Conservation (phyloP, 2,797 vertebrate species). For the Crypturellus tataupa region DNA sequence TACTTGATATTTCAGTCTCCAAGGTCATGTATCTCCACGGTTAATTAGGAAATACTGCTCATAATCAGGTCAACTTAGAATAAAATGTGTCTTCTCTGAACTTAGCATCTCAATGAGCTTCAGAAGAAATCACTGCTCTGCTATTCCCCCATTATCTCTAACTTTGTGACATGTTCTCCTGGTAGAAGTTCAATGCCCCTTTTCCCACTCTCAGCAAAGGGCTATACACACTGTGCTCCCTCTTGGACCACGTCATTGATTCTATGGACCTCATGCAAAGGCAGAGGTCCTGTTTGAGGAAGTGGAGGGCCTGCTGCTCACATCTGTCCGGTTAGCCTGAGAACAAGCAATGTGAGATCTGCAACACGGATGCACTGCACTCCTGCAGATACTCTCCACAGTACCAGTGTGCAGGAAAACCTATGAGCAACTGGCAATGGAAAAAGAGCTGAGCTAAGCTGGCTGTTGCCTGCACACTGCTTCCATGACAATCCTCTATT, state of each 20-base stretch:
- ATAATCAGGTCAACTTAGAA: conserved; percentile 38
- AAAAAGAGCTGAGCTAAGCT: background rate
- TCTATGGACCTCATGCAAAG: background rate
- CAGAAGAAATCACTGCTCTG: background rate
- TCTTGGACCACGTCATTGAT: background rate
- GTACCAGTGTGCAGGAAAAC: background rate
- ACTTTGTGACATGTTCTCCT: background rate
- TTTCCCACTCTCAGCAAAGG: background rate
- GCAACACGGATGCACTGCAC: rapidly evolving
- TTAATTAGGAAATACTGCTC: conserved; percentile 68
- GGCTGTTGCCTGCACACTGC: background rate
- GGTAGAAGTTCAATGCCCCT: background rate
- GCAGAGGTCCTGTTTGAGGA: background rate
- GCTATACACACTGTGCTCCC: background rate
- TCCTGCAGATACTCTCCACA: background rate
- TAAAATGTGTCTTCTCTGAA: background rate
- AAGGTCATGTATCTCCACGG: conserved; percentile 39
- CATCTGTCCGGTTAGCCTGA: background rate
- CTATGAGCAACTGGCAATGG: rapidly evolving
- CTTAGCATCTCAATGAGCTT: conserved; percentile 13
- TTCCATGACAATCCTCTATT: background rate
- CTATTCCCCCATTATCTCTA: background rate
- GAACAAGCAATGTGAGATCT: background rate
- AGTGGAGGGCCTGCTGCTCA: background rate
- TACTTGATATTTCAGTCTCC: conserved; percentile 18